Conservation (phyloP, 2,888 invertebrate genomes). For the Pandemis heparana region DNA sequence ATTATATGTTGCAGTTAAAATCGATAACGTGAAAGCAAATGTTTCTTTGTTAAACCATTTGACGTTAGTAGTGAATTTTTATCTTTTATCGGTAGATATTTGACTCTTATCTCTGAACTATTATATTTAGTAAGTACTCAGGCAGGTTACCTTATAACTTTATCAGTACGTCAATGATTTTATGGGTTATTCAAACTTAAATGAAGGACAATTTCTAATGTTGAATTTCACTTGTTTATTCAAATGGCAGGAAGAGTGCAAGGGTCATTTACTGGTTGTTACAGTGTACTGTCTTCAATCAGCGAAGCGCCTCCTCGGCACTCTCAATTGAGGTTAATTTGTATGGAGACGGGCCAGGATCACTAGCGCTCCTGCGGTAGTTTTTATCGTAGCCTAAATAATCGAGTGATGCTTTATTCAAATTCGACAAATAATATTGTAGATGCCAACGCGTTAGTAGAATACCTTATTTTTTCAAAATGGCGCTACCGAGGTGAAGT, state of each 20-base stretch:
- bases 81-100: conserved; percentile 37
- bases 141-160: conserved; percentile 4
- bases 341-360: conserved; percentile 80
- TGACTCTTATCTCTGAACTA: conserved; percentile 32
- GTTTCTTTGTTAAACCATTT: conserved; percentile 29
- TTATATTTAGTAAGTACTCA: conserved; percentile 43
- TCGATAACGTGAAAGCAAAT: background rate
- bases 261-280: conserved; percentile 66
- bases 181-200: conserved; percentile 12
- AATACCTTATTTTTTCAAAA: background rate
- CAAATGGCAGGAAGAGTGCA: conserved; percentile 63
- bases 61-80: conserved; percentile 20
- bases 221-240: conserved; percentile 55
- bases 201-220: conserved; percentile 43
- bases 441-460: background rate
- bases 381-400: conserved; percentile 76
- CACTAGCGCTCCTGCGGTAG: conserved; percentile 80
- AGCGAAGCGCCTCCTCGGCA: conserved; percentile 81
- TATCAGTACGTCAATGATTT: conserved; percentile 23
- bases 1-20: background rate
- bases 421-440: background rate
- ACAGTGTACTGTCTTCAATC: conserved; percentile 78
- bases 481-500: background rate
- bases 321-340: conserved; percentile 85
- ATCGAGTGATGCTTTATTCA: conserved; percentile 11